Base-by-base conservation (phyloP, 2,888 invertebrate genomes). In the Nymphalis c-album region DNA sequence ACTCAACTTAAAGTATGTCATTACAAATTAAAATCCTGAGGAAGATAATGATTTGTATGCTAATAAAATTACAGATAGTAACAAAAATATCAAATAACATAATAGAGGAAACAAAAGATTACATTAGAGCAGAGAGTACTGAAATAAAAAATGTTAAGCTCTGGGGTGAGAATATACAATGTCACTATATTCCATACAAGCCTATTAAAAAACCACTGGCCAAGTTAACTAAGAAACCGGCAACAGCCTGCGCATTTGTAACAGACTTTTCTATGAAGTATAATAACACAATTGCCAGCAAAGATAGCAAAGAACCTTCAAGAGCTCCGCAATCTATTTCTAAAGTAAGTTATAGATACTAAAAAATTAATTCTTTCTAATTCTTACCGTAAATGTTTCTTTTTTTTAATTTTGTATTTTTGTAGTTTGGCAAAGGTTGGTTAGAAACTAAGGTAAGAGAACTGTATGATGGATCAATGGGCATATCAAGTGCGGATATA, bases 401-500 rank as follows among this genome's bases (percentile, higher is more conserved):
- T n/a, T 6, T 48, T 48, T 20, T 62, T 26, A 26, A 16, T n/a
- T 31, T 0, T 40, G 2, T 31, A 35, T 62, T 31, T 58, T 67
- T 67, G 35, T 20, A 67, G 94, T 94, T 91, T 74, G 92, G 93
- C 45, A 94, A 90, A 84, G 82, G 81, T 10, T 94, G 93, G 93
- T 81, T 95, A 46, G 90, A 92, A 74, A 88, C 85, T 8, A 92
- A 92, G 78, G 87, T 95, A 1, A 92, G 90, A 74, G 87, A 86
- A 48, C 90, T 93, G 63, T 93, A 93, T 73, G 83, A 85, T 51
- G 84, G 81, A 67, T 80, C 86, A 16, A 86, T 86, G 18, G 93
- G 88, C 10, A 91, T 94, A 77, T 87, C 93, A 0, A 93, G 92
- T 71, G 91, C 93, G 0, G 94, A 95, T 73, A 94, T 96, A 57